phyloP scores from a whole-genome alignment of 2,113 vertebrate species.

The Rhagologus leucostigma region DNA sequence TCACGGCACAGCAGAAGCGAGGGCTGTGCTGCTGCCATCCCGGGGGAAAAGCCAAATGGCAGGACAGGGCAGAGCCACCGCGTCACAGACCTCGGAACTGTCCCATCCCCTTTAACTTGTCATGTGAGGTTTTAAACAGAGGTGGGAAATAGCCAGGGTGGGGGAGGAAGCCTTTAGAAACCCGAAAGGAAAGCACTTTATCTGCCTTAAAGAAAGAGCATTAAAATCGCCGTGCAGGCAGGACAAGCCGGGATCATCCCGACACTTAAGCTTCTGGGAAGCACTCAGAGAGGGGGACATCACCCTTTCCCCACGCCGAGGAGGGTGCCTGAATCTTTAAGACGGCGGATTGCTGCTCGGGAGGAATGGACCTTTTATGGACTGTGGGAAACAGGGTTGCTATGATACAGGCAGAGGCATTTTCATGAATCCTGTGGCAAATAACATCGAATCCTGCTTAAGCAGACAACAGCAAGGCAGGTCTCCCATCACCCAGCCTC shows the following conservation, averaged over 20 bases:
- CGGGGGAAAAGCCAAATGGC: neutral
- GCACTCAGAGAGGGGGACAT: neutral
- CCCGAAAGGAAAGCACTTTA: neutral
- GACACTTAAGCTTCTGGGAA: neutral
- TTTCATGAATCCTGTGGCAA: constrained; percentile 61
- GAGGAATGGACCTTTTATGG: constrained; percentile 22
- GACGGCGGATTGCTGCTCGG: neutral
- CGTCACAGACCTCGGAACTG: neutral
- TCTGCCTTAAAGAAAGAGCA: neutral
- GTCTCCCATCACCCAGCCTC: constrained; percentile 17
- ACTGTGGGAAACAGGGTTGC: constrained; percentile 57
- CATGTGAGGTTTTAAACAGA: constrained; percentile 13
- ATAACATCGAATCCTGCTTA: constrained; percentile 45
- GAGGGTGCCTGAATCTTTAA: neutral
- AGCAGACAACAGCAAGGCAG: constrained; percentile 34
- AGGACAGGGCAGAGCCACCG: neutral
- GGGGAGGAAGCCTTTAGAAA: neutral
- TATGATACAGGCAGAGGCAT: constrained; percentile 70
- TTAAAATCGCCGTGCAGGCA: fast-evolving
- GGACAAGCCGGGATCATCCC: neutral
- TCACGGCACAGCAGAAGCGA: neutral
- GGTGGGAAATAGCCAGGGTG: neutral
- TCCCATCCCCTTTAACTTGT: neutral
- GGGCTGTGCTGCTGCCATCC: neutral
- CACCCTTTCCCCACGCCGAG: neutral